These are phyloP conservation scores for Macrosteles quadrilineatus DNA, from an alignment of 1,140 invertebrate species.

Conservation along the genomic window DNA sequence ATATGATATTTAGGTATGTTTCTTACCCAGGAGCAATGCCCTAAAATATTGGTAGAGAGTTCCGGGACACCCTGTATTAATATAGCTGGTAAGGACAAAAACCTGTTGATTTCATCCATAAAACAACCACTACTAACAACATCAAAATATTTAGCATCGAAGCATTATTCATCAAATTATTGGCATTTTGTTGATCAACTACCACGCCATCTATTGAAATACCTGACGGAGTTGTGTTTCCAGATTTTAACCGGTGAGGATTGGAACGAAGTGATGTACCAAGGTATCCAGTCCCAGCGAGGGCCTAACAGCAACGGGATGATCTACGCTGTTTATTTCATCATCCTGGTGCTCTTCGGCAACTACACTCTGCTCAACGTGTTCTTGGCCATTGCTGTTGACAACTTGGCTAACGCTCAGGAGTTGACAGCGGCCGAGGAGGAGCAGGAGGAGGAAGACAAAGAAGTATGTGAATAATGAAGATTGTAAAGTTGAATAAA, in stretches of 20 bases:
- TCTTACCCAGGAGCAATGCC: too few species aligned
- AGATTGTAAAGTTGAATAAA: too few species aligned
- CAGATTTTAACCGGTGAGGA: slow-evolving; percentile 99
- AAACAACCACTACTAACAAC: too few species aligned
- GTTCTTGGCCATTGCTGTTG: slow-evolving; percentile 99
- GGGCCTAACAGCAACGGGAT: slow-evolving; percentile 87
- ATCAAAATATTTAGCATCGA: too few species aligned
- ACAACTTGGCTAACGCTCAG: slow-evolving; percentile 99
- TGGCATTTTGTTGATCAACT: slow-evolving; percentile 15
- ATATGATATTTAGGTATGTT: too few species aligned
- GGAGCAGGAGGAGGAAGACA: slow-evolving; percentile 94
- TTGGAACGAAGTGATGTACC: slow-evolving; percentile 99
- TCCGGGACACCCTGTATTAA: too few species aligned
- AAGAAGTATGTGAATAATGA: slow-evolving; percentile 72
- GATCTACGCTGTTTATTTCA: slow-evolving; percentile 99
- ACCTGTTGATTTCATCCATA: too few species aligned
- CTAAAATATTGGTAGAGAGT: too few species aligned
- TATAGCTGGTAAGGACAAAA: too few species aligned
- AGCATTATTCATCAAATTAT: too few species aligned
- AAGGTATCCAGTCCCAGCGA: slow-evolving; percentile 96
- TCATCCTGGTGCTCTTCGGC: slow-evolving; percentile 98
- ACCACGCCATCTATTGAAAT: background rate
- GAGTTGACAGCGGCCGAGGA: slow-evolving; percentile 99
- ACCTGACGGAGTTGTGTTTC: slow-evolving; percentile 29
- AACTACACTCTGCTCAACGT: slow-evolving; percentile 99